Evolutionary conservation across 2,113 vertebrate genomes (phyloP), one percentile per base, ranked within the genome.

Genomic region (Ictalurus furcatus): DNA sequence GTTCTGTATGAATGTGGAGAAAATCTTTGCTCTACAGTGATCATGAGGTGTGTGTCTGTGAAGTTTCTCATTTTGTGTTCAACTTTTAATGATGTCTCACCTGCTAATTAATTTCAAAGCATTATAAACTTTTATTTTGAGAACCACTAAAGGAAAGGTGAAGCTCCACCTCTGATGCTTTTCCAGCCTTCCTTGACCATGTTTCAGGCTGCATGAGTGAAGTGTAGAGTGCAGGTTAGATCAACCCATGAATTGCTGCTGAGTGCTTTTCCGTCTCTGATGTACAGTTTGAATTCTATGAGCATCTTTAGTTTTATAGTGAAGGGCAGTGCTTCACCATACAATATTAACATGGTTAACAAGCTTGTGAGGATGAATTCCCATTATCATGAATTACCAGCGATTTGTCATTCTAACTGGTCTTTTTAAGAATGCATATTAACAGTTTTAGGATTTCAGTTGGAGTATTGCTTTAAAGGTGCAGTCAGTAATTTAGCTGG

Each of bases 121-220:
- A 48, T 52, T 85, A 37, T 6, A 76, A 48, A 34, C 5, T 25
- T 7, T 81, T 87, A 79, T 65, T 88, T 52, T 65, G 3, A 89
- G 88, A 84, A 88, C 87, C 90, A 90, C 90, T 88, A 59, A 84
- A 86, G 44, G 61, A 69, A 67, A 86, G 28, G 61, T 19, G 59
- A 63, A 28, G 28, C 71, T 25, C 25, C 19, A 6, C 25, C 14
- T 0, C 8, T 19, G 83, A 69, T 56, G 67, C 34, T 84, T 61
- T 78, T 69, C 63, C 58, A 25, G 28, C 54, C 52, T 59, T 78
- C 30, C 59, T 85, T 25, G 69, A 74, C 67, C 34, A 4, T 40
- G 71, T 44, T 87, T 86, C 54, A 78, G 34, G 34, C 71, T 87
- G 56, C 40, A 87, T 11, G 37, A 23, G 73, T 58, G 2, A 85